Evolutionary conservation across 1,140 invertebrate species (phyloP).

Genomic region (Acarapis woodi): DNA sequence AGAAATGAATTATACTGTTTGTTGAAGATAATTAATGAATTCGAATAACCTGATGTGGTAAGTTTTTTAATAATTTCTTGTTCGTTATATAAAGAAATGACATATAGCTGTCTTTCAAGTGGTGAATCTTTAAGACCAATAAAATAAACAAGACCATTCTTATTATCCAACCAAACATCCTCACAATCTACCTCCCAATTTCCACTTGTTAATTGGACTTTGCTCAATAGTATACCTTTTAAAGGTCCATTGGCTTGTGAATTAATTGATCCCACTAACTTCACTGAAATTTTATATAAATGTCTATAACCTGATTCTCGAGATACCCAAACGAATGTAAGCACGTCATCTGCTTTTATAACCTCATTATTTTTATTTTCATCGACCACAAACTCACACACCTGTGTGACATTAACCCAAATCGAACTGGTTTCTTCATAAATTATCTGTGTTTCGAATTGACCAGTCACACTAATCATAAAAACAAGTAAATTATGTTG

Average conservation of each 20-base stretch:
- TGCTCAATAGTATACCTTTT: neutral
- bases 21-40: conserved; percentile 8
- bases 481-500: conserved; percentile 43
- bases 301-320: conserved; percentile 74
- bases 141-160: conserved; percentile 20
- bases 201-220: conserved; percentile 16
- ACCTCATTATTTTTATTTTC: conserved; percentile 18
- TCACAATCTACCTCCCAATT: conserved; percentile 19
- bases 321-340: conserved; percentile 64
- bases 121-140: conserved; percentile 20
- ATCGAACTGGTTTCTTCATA: conserved; percentile 32
- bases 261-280: conserved; percentile 14
- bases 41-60: conserved; percentile 5
- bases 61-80: conserved; percentile 2
- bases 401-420: conserved; percentile 74
- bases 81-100: conserved; percentile 6
- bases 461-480: conserved; percentile 17
- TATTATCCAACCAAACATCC: conserved; percentile 20
- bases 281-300: conserved; percentile 42
- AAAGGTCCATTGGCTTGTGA: neutral
- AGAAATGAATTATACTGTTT: conserved; percentile 25
- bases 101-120: conserved; percentile 22
- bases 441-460: conserved; percentile 23
- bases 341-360: conserved; percentile 13
- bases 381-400: conserved; percentile 46